phyloP scores from a whole-genome alignment of 1,140 invertebrate species.

The Anagrus nilaparvatae region DNA sequence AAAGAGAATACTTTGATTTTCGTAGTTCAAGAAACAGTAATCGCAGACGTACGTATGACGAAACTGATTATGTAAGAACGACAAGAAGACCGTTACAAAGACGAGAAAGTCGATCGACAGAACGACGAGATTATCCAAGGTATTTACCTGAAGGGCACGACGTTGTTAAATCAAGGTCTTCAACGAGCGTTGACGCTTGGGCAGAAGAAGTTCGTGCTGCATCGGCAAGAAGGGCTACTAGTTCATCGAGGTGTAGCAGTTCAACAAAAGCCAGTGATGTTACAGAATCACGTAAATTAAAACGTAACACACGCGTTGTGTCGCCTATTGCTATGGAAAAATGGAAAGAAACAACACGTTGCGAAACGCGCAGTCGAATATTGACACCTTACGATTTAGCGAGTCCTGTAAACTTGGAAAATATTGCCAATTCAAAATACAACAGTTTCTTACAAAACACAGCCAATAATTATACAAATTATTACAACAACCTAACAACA shows the following conservation, averaged over 20 bases:
- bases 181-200: slow-evolving; percentile 32
- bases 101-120: slow-evolving; percentile 31
- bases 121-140: slow-evolving; percentile 18
- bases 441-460: no score
- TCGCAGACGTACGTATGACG: no score
- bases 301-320: slow-evolving; percentile 21
- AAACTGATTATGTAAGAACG: no score
- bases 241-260: slow-evolving; percentile 22
- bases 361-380: slow-evolving; percentile 24
- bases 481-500: no score
- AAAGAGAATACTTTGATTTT: no score
- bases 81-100: slow-evolving; percentile 13
- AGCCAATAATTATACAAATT: no score
- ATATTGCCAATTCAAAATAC: slow-evolving; percentile 19
- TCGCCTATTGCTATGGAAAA: slow-evolving; percentile 27
- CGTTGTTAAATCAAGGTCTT: slow-evolving; percentile 30
- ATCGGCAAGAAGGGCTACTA: slow-evolving; percentile 22
- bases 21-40: no score
- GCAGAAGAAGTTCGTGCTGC: slow-evolving; percentile 22
- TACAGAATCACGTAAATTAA: slow-evolving; percentile 9
- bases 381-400: slow-evolving; percentile 22
- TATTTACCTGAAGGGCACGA: slow-evolving; percentile 8
- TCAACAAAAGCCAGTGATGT: no score
- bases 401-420: slow-evolving; percentile 24
- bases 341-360: slow-evolving; percentile 25